Base-by-base conservation (phyloP, 2,888 invertebrate genomes). In the Cheilosia grossa region DNA sequence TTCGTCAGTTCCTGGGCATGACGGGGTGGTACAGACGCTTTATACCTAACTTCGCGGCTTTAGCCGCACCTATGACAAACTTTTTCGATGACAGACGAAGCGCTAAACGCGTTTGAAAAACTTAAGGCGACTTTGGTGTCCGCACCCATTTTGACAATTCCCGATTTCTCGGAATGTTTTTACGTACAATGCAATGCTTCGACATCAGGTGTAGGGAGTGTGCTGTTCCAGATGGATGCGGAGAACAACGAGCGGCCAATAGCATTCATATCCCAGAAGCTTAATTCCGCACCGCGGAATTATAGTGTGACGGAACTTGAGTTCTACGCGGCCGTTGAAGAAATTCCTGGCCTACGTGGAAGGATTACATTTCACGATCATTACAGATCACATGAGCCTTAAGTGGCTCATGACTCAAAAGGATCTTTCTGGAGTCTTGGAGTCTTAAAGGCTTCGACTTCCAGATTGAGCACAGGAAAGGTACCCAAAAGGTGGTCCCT, bases 221-320 rank as follows among this genome's bases (percentile, higher is more conserved):
- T 17, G 44, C 44, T n/a, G 4, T 37, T 37, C 37, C 37, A 44
- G 44, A 7, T 37, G 33, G 37, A 40, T 19, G 17, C 15, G 58
- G 51, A 21, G 13, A 24, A 51, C 51, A 21, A 51, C 13, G 15
- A 24, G 24, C 27, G 51, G 10, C 37, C 37, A 17, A 44, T 44
- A 44, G 44, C 44, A 44, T 44, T 44, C 17, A 44, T 44, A 17
- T 51, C 24, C 24, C 51, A 51, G 27, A 51, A 51, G 51, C 51
- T 21, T 5, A 37, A 37, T 13, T 13, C 17, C 17, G 44, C 44
- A 44, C 44, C 24, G 21, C 51, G 21, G 4, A 51, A 21, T 10
- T 51, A 13, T 3, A 51, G 21, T 2, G 24, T n/a, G 6, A 51
- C 17, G 1, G 17, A 49, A 10, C 13, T 13, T 17, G 51, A 10